A percentile compares a stretch with the other conserved stretches of the same genome.
Evolutionary conservation across 1,140 invertebrate genomes (phyloP).

Genomic region (Latrodectus geometricus): DNA sequence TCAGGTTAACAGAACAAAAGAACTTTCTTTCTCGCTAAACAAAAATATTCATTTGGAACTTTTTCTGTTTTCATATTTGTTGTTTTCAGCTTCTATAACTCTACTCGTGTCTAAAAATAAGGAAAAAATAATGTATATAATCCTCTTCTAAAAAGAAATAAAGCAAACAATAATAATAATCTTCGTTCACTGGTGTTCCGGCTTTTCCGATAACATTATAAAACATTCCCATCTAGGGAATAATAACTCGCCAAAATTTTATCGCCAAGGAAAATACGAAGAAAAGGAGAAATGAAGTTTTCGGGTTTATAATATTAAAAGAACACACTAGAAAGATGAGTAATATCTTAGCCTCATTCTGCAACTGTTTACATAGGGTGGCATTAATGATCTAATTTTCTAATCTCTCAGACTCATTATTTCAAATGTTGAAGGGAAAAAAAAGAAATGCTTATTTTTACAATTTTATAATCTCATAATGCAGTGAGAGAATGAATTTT

Average conservation of each 20-base stretch:
- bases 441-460: constrained; percentile 9
- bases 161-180: constrained; percentile 56
- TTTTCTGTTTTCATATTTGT: not conserved
- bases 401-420: constrained; percentile 46
- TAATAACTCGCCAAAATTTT: constrained; percentile 53
- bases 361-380: constrained; percentile 33
- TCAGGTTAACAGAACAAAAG: constrained; percentile 8
- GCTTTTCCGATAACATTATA: constrained; percentile 59
- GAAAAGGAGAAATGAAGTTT: constrained; percentile 29
- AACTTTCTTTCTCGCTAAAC: constrained; percentile 8
- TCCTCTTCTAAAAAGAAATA: constrained; percentile 10
- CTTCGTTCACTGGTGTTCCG: constrained; percentile 52
- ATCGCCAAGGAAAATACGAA: not conserved
- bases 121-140: constrained; percentile 37
- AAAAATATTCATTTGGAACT: constrained; percentile 47
- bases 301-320: too few relatives aligned
- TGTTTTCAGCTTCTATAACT: constrained; percentile 35
- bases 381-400: constrained; percentile 38
- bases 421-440: not conserved
- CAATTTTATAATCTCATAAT: constrained; percentile 8
- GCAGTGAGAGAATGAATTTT: not conserved
- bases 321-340: too few relatives aligned
- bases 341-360: constrained; percentile 31
- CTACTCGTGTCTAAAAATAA: constrained; percentile 18
- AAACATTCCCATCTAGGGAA: constrained; percentile 52